Evolutionary conservation across 2,797 vertebrate genomes (phyloP).

Genomic region (Peromyscus eremicus): DNA sequence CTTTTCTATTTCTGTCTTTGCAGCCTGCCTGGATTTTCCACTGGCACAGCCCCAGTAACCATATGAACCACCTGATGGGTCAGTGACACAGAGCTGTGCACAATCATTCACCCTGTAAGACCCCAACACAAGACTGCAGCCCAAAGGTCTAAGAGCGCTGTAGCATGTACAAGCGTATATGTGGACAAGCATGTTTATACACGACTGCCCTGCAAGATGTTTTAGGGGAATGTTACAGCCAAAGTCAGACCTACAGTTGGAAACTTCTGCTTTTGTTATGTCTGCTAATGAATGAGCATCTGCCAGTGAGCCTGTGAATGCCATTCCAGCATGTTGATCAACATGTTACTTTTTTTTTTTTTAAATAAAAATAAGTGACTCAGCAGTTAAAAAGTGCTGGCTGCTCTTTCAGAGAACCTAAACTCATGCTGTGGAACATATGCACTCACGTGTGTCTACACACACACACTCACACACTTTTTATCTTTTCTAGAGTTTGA

Average conservation of each 20-base stretch:
- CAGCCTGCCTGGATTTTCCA: background rate
- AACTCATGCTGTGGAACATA: background rate
- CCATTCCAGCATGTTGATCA: background rate
- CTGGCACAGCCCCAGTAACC: background rate
- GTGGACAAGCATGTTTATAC: too few relatives aligned
- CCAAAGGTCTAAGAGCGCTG: background rate
- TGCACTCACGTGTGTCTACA: background rate
- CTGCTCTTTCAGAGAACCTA: background rate
- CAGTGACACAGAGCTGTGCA: background rate
- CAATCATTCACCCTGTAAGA: too few relatives aligned
- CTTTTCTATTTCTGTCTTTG: background rate
- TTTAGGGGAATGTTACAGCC: conserved; percentile 98
- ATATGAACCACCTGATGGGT: too few relatives aligned
- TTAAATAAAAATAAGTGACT: background rate
- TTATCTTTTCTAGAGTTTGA: background rate
- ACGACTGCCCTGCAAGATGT: conserved; percentile 23
- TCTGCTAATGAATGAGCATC: background rate
- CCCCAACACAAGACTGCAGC: background rate
- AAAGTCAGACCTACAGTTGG: conserved; percentile 97
- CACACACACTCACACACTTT: background rate
- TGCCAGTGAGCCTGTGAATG: background rate
- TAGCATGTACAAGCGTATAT: too few relatives aligned
- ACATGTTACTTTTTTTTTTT: background rate
- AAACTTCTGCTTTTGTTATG: conserved; percentile 91
- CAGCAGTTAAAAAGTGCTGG: background rate